Conservation (phyloP, 2,797 vertebrate genomes). For the Sebastes variabilis region DNA sequence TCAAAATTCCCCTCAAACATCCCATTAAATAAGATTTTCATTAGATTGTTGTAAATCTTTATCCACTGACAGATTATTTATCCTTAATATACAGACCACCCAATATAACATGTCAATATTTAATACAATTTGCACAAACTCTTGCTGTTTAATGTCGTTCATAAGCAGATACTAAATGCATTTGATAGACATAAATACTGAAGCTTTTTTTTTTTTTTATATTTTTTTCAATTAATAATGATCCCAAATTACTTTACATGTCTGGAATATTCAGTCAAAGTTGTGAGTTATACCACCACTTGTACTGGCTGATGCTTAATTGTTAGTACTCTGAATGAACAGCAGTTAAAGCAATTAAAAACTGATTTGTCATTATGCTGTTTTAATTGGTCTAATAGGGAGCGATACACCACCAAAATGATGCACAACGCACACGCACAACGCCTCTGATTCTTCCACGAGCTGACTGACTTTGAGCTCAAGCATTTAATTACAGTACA, state of each 20-base stretch:
- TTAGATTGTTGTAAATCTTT: background rate
- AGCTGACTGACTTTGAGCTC: constrained; percentile 56
- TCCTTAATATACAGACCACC: no score
- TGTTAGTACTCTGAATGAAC: constrained; percentile 45
- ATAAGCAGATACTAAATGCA: background rate
- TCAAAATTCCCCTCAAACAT: no score
- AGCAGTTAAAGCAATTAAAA: constrained; percentile 57
- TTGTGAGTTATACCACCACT: constrained; percentile 19
- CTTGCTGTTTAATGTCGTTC: background rate
- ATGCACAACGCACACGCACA: constrained; percentile 29
- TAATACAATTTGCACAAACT: background rate
- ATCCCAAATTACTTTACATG: background rate
- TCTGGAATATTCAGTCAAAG: constrained; percentile 24
- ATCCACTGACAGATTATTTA: background rate
- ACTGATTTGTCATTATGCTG: constrained; percentile 57
- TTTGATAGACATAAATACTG: background rate
- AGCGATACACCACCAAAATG: constrained; percentile 35
- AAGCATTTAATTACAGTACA: constrained; percentile 63
- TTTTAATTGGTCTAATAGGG: constrained; percentile 63
- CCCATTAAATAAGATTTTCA: background rate
- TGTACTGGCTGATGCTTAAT: constrained; percentile 21
- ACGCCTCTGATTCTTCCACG: constrained; percentile 38
- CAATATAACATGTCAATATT: background rate
- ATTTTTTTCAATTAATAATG: constrained; percentile 25
- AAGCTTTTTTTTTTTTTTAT: background rate